Evolutionary conservation across 2,797 vertebrate genomes (phyloP).

Genomic region (Artibeus jamaicensis): DNA sequence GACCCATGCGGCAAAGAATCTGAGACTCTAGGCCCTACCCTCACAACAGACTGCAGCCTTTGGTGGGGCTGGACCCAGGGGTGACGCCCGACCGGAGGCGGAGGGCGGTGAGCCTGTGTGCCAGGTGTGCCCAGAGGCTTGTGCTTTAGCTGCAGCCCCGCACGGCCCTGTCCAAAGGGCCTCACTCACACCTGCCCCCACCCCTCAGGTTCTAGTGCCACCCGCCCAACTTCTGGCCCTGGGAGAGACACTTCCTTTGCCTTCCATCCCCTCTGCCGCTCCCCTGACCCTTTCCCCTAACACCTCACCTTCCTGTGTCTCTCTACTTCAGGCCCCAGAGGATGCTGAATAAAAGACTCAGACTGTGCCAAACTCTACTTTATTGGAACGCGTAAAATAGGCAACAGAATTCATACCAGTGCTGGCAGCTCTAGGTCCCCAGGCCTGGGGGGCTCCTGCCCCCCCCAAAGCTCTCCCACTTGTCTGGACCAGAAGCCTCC

Average conservation of each 20-base stretch:
- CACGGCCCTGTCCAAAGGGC: not conserved
- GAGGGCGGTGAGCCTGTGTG: not conserved
- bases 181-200: rapidly evolving
- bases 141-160: not conserved
- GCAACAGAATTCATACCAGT: constrained; percentile 71
- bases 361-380: constrained; percentile 81
- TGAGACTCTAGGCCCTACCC: not conserved
- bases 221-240: not conserved
- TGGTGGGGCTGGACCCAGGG: not conserved
- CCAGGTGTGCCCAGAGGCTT: not conserved
- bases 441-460: constrained; percentile 22
- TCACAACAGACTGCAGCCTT: not conserved
- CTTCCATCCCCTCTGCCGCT: not conserved
- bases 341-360: constrained; percentile 14
- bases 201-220: not conserved
- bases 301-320: not conserved
- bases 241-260: not conserved
- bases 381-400: constrained; percentile 83
- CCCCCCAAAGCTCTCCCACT: not conserved
- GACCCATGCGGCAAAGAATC: not conserved
- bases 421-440: constrained; percentile 74
- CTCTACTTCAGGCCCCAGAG: not conserved
- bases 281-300: not conserved
- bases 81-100: not conserved
- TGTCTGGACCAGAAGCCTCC: constrained; percentile 15